Conservation (phyloP, 2,888 invertebrate species). For the Cremastobaeus sp. region DNA sequence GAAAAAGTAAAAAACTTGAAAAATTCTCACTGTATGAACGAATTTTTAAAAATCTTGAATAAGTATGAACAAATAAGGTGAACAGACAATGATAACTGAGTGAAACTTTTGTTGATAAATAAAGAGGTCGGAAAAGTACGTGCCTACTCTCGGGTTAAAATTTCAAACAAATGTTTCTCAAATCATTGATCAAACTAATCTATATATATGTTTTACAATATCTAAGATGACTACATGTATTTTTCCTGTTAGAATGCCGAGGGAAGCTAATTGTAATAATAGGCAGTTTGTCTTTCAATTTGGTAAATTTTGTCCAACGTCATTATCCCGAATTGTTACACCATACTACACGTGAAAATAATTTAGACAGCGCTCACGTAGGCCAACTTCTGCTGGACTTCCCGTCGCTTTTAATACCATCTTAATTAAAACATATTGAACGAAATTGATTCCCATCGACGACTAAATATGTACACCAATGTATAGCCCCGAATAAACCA, state of each 20-base stretch:
- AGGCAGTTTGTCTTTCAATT: conserved; percentile 36
- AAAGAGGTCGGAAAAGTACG: too few relatives aligned
- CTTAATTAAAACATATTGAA: conserved; percentile 65
- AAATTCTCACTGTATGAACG: too few relatives aligned
- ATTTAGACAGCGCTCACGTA: conserved; percentile 8
- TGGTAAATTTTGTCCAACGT: conserved; percentile 35
- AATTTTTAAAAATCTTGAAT: too few relatives aligned
- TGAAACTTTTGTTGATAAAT: too few relatives aligned
- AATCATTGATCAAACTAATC: too few relatives aligned
- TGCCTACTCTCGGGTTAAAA: too few relatives aligned
- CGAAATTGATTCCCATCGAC: conserved; percentile 64
- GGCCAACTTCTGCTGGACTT: conserved; percentile 28
- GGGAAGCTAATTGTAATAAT: background rate
- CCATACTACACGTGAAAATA: conserved; percentile 37
- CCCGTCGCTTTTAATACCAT: conserved; percentile 60
- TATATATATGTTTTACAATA: too few relatives aligned
- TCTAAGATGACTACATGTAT: too few relatives aligned
- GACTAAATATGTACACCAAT: conserved; percentile 36
- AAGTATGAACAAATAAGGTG: too few relatives aligned
- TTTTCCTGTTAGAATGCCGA: background rate
- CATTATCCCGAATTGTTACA: conserved; percentile 12
- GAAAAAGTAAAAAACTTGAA: too few relatives aligned
- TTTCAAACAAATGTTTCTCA: too few relatives aligned
- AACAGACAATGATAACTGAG: too few relatives aligned
- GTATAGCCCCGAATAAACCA: conserved; percentile 20